Base-by-base conservation (phyloP, 30 jellyfish, hydroid and myxozoan species). In the Turritopsis dohrnii region DNA sequence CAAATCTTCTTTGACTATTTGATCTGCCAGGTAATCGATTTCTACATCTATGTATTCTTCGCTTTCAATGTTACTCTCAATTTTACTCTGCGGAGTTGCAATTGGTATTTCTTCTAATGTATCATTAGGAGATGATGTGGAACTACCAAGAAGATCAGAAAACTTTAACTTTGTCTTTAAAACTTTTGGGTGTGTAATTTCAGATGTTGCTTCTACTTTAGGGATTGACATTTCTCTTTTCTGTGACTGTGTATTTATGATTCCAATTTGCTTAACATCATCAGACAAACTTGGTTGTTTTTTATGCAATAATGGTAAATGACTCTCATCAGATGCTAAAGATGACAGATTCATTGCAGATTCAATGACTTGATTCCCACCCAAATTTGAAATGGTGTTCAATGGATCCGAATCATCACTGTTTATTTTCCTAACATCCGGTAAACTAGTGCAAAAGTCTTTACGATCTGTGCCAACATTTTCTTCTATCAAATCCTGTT, bases 381-480 rank as follows among this genome's bases (percentile, higher is more conserved):
- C 60, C 60, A 13, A 41, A 41, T 41, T 41, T 41, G 60, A 13
- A 41, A 41, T n/a, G n/a, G n/a, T n/a, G n/a, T n/a, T n/a, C n/a
- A n/a, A n/a, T n/a, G 60, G 60, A 41, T 41, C 60, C 13, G 60
- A 52, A 16, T 20, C 41, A 18, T 84, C 74, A 41, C 52, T 30
- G 22, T 76, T 66, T 7, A 83, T 79, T 29, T 89, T 81, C 52
- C 75, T 41, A n/a, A 71, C 30, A 16, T 65, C 71, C 7, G 30
- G 65, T 21, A 74, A 21, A 29, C 79, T 60, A 21, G 25, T 79
- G 21, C n/a, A 21, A 53, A 21, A 52, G 5, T 81, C 86, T 18
- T 79, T 89, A 7, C 84, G 89, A 52, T 75, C 88, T 28, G 90
- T 80, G 21, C 85, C 85, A 17, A 69, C 74, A 69, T 74, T 83